A percentile compares a stretch with the other conserved stretches of the same genome.
Conservation (phyloP, 1,140 invertebrate species). For the Diachasma alloeum region DNA sequence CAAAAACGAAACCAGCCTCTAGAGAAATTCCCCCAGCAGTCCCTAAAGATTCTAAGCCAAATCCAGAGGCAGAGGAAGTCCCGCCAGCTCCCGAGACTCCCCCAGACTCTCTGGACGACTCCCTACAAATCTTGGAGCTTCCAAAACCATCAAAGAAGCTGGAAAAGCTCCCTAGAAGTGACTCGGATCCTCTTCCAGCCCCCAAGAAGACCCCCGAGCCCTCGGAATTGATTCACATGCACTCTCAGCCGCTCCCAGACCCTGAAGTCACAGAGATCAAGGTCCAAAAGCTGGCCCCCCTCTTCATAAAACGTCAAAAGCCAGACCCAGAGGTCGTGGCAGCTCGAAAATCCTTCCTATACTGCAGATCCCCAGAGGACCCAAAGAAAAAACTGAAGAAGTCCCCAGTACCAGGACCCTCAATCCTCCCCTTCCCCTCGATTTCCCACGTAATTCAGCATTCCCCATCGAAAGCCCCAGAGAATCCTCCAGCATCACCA, state of each 20-base stretch:
- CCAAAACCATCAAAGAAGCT: background rate
- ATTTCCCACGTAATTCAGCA: constrained; percentile 57
- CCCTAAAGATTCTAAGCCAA: background rate
- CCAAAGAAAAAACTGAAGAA: constrained; percentile 33
- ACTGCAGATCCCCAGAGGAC: constrained; percentile 47
- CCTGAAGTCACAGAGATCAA: constrained; percentile 29
- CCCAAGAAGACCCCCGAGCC: background rate
- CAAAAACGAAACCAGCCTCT: too few species aligned
- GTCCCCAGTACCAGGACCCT: constrained; percentile 13
- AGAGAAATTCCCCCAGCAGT: too few species aligned
- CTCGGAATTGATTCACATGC: background rate
- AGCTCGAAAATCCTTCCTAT: constrained; percentile 49
- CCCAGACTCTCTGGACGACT: background rate
- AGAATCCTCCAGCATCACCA: background rate
- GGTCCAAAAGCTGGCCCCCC: constrained; percentile 56
- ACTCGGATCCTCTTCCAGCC: background rate
- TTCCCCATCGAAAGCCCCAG: background rate
- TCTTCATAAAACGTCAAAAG: constrained; percentile 58
- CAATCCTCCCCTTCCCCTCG: constrained; percentile 49
- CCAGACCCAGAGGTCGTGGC: constrained; percentile 44
- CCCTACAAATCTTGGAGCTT: background rate
- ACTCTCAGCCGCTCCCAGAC: background rate
- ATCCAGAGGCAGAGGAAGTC: background rate
- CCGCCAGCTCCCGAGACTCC: background rate
- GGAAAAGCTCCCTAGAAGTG: background rate